Percentiles rank a stretch among this genome's conserved stretches.
phyloP scores from a whole-genome alignment of 2,888 invertebrate species.

The Ormyrus pomaceus region DNA sequence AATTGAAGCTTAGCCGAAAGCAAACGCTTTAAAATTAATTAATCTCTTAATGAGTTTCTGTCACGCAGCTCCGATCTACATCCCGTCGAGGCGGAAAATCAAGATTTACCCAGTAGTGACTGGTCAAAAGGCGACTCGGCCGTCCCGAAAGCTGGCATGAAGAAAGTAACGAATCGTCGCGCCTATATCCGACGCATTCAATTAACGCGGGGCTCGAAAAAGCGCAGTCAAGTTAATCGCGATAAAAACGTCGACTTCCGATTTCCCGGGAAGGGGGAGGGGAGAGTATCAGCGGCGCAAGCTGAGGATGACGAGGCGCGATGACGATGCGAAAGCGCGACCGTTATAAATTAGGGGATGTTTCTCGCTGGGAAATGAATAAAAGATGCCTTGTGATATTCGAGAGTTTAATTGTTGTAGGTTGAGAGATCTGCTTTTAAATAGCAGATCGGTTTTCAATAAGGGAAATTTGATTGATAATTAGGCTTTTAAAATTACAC shows the following conservation, averaged over 20 bases:
- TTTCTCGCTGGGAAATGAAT: no score
- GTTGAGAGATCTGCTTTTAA: no score
- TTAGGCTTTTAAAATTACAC: no score
- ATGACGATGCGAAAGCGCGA: slow-evolving; percentile 46
- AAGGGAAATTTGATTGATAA: no score
- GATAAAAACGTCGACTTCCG: slow-evolving; percentile 41
- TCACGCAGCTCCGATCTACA: no score
- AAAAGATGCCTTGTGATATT: no score
- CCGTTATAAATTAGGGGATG: neutral
- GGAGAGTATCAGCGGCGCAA: neutral
- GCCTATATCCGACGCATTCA: slow-evolving; percentile 10
- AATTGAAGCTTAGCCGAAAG: no score
- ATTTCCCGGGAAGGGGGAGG: slow-evolving; percentile 4
- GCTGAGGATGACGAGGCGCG: slow-evolving; percentile 20
- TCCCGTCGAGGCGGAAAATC: neutral
- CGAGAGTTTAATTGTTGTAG: no score
- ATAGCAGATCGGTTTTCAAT: no score
- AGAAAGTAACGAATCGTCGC: neutral
- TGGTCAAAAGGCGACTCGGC: neutral
- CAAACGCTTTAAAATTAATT: no score
- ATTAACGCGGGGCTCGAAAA: slow-evolving; percentile 19
- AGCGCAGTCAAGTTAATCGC: slow-evolving; percentile 32
- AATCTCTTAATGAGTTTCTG: no score
- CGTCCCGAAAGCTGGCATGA: neutral
- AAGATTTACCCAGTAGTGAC: neutral